Conservation (phyloP, 2,113 vertebrate genomes). For the Delphinapterus leucas region DNA sequence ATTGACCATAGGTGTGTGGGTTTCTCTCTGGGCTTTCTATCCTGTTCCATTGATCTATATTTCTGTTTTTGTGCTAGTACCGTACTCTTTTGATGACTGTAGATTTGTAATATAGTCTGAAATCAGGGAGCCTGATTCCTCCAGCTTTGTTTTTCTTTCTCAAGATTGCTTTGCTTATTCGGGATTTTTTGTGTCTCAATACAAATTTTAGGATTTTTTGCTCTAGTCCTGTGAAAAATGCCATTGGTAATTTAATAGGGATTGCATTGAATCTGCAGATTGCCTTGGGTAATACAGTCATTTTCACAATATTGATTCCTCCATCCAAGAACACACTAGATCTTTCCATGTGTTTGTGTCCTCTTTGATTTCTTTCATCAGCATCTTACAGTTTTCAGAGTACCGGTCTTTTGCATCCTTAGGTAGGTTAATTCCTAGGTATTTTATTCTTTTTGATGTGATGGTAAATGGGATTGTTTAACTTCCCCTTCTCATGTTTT, state of each 20-base stretch:
- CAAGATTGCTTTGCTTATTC: no score
- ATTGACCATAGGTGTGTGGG: no score
- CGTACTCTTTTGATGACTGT: no score
- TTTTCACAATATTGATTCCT: neutral
- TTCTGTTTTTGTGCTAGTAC: no score
- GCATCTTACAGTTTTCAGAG: neutral
- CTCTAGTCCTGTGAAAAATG: no score
- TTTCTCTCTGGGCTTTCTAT: no score
- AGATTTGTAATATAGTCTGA: no score
- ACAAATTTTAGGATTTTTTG: no score
- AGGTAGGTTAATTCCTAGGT: neutral
- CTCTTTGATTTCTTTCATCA: neutral
- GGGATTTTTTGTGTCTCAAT: no score
- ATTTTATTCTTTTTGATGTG: neutral
- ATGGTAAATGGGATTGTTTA: neutral
- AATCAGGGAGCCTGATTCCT: no score
- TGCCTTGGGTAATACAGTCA: neutral
- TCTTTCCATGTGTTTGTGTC: neutral
- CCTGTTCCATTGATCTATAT: no score
- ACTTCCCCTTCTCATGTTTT: neutral
- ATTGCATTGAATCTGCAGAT: neutral
- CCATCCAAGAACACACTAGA: neutral
- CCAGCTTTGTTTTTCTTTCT: no score
- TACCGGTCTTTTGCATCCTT: neutral
- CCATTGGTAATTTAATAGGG: neutral